Base-by-base conservation (phyloP, 2,797 vertebrate genomes). In the Microctenopoma steveboyesi region DNA sequence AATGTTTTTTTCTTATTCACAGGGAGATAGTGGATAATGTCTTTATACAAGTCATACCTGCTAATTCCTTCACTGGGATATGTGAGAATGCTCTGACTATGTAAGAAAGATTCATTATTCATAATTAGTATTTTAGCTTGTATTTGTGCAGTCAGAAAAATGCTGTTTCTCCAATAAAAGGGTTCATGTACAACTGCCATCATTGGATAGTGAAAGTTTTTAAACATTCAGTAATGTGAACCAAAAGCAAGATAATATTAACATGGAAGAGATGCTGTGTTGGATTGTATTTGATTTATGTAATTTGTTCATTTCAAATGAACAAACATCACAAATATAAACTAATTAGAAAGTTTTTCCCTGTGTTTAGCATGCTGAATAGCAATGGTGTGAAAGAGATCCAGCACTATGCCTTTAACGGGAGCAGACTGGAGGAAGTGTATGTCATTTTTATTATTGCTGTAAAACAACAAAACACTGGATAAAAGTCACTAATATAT, bases 371-470 rank as follows among this genome's bases (percentile, higher is more conserved):
- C 45, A 95, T 95, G 81, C 89, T 96, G 18, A 95, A 95, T 82
- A 94, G 92, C 81, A 96, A 96, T 33, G 95, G 95, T 11, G 93
- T 97, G 78, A 96, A 89, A 71, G 92, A 90, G 69, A 78, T 96
- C 57, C 91, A 95, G 77, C 83, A 63, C 45, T 91, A 92, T 56
- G 94, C 96, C 64, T 97, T 97, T 78, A 97, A 97, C 69, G 95
- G 95, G 50, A 96, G 94, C 74, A 93, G 93, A 78, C 85, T 96
- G 71, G 94, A 96, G 74, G 93, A 95, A 82, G 93, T 97, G 95
- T 97, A 94, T 86, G 95, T 7, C 1, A 10, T 27, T 68, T 69
- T 27, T 2, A n/a, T 45, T 42, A 48, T 11, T 50, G 16, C 6
- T 42, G 3, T 27, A 7, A 52, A 61, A 51, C 16, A 51, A 35